Conservation (phyloP, 2,888 invertebrate genomes). For the Polylopha cassiicola region DNA sequence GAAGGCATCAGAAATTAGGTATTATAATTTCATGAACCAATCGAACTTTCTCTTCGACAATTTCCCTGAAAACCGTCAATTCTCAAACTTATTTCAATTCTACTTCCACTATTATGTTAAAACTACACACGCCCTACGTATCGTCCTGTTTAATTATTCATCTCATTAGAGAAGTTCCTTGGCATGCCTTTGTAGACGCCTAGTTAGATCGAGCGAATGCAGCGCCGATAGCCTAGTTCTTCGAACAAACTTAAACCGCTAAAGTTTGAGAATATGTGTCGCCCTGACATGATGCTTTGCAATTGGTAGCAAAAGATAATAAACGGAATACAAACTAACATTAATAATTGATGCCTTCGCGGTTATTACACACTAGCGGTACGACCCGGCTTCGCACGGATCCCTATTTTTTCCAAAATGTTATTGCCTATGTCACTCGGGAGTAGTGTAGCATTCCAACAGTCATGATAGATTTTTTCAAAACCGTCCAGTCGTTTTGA, state of each 20-base stretch:
- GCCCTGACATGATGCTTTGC: constrained; percentile 19
- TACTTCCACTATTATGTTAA: not conserved
- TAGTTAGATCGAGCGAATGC: constrained; percentile 22
- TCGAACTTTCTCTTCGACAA: too few relatives aligned
- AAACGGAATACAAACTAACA: not conserved
- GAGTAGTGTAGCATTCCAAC: too few relatives aligned
- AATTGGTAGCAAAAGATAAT: constrained; percentile 8
- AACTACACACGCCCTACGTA: constrained; percentile 15
- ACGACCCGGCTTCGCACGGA: too few relatives aligned
- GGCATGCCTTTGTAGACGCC: constrained; percentile 22
- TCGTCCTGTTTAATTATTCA: constrained; percentile 27
- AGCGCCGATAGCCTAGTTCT: constrained; percentile 24
- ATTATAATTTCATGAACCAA: too few relatives aligned
- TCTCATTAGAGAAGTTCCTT: constrained; percentile 27
- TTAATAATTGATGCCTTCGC: not conserved
- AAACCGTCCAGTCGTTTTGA: too few relatives aligned
- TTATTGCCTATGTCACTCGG: too few relatives aligned
- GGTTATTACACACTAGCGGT: not conserved
- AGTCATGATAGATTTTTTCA: too few relatives aligned
- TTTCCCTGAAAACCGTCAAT: too few relatives aligned
- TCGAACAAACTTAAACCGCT: constrained; percentile 14
- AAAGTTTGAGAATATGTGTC: constrained; percentile 22
- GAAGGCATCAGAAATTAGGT: too few relatives aligned
- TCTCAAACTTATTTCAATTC: not conserved
- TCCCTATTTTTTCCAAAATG: too few relatives aligned